Evolutionary conservation across 2,797 vertebrate species (phyloP), one percentile per base, ranked within the genome.

Genomic region (Remorina albescens): DNA sequence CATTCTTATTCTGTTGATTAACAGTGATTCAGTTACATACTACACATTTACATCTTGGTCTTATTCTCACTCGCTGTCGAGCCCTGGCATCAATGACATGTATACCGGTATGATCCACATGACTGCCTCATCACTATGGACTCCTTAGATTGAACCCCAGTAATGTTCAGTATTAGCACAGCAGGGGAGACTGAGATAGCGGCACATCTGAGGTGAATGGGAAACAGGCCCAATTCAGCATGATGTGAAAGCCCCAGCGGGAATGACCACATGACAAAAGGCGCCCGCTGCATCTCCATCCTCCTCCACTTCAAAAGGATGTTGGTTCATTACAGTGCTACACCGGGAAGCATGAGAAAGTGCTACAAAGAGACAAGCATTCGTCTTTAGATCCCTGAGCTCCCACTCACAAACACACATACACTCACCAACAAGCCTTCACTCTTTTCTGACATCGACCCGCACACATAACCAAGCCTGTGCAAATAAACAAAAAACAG

Each of bases 181-280:
- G 51, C 6, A 5, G 26, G 54, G 30, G 51, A 39, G 51, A 19
- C 16, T 8, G 51, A 71, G 57, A 70, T 44, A 62, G 68, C 54
- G 53, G 51, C 54, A 55, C 58, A 86, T 76, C 53, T 63, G 76
- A 85, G 59, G 58, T 9, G 13, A 82, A 67, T 19, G 67, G 77
- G 63, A 84, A 84, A 80, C 55, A 47, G 72, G 50, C n/a, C 16
- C 19, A 16, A 72, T 82, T 62, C 72, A 85, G 74, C 86, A 86
- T 80, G 70, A 87, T 72, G 67, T 84, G 76, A 81, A 80, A 83
- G 81, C 47, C 84, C 76, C 86, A 82, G 67, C 0, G 10, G 85
- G 73, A 79, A 75, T 82, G 77, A 80, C 67, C 89, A 82, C 77
- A 83, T 82, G 80, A 84, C 79, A 82, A 62, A 69, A 74, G 72